These are phyloP conservation scores for Anthoscopus minutus DNA, from an alignment of 2,113 vertebrate genomes.

Conservation along the genomic window DNA sequence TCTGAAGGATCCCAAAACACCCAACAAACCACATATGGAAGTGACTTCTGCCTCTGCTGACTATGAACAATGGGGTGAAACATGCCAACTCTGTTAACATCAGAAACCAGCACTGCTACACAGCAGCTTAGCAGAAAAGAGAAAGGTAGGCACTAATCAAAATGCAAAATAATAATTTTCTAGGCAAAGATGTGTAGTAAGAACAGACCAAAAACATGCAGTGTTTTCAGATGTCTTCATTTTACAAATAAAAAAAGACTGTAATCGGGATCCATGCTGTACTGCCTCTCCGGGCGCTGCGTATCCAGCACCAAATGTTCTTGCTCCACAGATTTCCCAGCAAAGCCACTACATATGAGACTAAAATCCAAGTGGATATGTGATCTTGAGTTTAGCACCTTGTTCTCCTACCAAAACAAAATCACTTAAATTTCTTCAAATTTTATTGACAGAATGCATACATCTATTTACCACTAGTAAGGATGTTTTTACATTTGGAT, in stretches of 20 bases:
- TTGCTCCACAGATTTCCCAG: not conserved
- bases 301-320: not conserved
- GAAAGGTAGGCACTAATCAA: not conserved
- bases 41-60: not conserved
- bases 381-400: not conserved
- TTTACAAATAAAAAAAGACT: not conserved
- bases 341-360: not conserved
- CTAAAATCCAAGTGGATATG: not conserved
- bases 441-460: not conserved
- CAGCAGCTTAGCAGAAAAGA: not conserved
- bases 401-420: not conserved
- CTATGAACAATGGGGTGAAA: not conserved
- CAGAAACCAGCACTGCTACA: not conserved
- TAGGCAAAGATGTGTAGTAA: not conserved
- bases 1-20: conserved; percentile 3
- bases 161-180: not conserved
- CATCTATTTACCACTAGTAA: not conserved
- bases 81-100: not conserved
- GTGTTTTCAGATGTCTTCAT: not conserved
- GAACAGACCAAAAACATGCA: not conserved
- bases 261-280: not conserved
- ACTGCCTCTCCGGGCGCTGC: not conserved
- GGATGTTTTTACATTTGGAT: not conserved
- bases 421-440: not conserved
- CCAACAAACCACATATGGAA: not conserved